Conservation (phyloP, 2,797 vertebrate species). For the Periparus ater region DNA sequence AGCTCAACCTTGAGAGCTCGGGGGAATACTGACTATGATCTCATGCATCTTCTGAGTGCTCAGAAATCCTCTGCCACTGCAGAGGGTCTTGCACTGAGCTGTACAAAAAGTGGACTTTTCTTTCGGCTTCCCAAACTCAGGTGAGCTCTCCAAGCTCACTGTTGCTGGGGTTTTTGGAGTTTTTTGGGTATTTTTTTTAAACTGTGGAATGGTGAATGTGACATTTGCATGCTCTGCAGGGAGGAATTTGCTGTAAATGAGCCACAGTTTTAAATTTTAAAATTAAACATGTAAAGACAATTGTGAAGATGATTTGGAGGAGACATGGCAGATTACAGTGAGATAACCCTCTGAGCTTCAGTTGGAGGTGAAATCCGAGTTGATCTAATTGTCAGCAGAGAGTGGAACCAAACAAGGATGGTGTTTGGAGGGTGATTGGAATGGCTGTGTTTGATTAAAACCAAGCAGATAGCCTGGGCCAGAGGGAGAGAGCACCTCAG, state of each 20-base stretch:
- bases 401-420: not conserved
- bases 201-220: not conserved
- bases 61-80: not conserved
- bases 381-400: not conserved
- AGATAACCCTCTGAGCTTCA: not conserved
- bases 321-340: not conserved
- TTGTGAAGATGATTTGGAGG: not conserved
- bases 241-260: not conserved
- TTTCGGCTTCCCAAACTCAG: not conserved
- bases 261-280: not conserved
- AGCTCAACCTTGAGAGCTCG: not conserved
- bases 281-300: not conserved
- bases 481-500: not conserved
- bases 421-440: not conserved
- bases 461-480: not conserved
- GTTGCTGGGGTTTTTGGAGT: fast-evolving
- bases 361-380: not conserved
- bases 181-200: not conserved
- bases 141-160: not conserved
- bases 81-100: not conserved
- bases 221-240: not conserved
- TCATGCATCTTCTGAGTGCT: not conserved
- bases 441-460: conserved; percentile 30
- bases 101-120: not conserved
- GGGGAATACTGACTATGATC: not conserved